A percentile compares a stretch with the other conserved stretches of the same genome.
Evolutionary conservation across 1,140 invertebrate species (phyloP).

Genomic region (Oppia nitens): DNA sequence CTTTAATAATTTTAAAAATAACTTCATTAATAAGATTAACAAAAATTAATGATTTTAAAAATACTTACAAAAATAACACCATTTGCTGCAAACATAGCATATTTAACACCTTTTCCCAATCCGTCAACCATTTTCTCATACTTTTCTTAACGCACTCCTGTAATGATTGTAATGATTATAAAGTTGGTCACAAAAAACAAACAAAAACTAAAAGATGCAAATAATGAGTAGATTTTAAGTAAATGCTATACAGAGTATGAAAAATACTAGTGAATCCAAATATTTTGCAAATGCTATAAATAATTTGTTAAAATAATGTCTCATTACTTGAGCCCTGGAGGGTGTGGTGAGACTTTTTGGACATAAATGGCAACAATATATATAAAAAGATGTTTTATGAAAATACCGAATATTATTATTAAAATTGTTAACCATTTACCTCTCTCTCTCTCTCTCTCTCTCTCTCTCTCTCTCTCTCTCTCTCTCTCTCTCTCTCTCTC

Average conservation of each 20-base stretch:
- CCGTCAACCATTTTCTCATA: slow-evolving; percentile 25
- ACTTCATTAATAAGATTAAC: background rate
- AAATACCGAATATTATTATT: no score
- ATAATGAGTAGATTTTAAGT: no score
- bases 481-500: no score
- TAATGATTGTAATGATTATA: no score
- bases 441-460: no score
- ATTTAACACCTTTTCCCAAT: slow-evolving; percentile 30
- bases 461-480: no score
- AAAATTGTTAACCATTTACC: no score
- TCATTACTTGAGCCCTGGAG: background rate
- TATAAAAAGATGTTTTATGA: no score
- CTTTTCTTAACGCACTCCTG: background rate
- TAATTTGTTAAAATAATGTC: background rate
- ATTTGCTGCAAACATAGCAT: slow-evolving; percentile 29
- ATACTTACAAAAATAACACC: slow-evolving; percentile 31
- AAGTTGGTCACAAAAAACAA: no score
- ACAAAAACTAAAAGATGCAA: no score
- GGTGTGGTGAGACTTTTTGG: background rate
- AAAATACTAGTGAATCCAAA: no score
- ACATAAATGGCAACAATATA: background rate
- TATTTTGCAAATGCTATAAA: background rate
- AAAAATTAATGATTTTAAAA: background rate
- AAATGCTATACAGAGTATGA: no score
- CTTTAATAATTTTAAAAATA: slow-evolving; percentile 3